Base-by-base conservation (phyloP, 2,888 invertebrate species). In the Diarsia rubi region DNA sequence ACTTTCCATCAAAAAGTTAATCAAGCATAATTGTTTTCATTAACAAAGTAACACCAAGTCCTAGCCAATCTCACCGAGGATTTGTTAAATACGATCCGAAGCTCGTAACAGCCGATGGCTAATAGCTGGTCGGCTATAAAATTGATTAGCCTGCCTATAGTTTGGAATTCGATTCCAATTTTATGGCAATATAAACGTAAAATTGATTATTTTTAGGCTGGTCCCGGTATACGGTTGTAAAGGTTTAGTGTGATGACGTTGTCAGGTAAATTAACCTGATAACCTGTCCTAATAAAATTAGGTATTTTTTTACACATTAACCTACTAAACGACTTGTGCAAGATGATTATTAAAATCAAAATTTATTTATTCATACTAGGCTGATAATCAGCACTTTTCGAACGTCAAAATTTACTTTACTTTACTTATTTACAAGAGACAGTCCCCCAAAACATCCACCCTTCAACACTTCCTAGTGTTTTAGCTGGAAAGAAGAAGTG, bases 131-230 rank as follows among this genome's bases (percentile, higher is more conserved):
- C 24, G 73, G 54, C 73, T 78, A 83, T 83, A 78, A 83, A 81
- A 73, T 66, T 78, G 83, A 83, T 83, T 83, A 74, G 76, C 63
- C 31, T 65, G 67, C 68, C 77, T 80, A 72, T 74, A 73, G 71
- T 77, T 59, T 54, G 59, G 83, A 52, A 74, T 82, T 72, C 70
- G 63, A 77, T 77, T 82, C 62, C 73, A 77, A 74, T 80, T 83
- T 83, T 78, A 81, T 74, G 64, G 3, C 54, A 74, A 45, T 70
- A 78, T 81, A 81, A 78, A 81, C 74, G 78, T 81, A 78, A 81
- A 81, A 81, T 78, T 78, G 70, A 81, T 81, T 81, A 67, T 81
- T 78, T 78, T 81, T 81, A 78, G 47, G 67, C 79, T 54, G 31
- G 67, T 24, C 54, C 49, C 54, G 66, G 67, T 69, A 60, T 69